Conservation (phyloP, 2,113 vertebrate species). For the Bujurquina vittata region DNA sequence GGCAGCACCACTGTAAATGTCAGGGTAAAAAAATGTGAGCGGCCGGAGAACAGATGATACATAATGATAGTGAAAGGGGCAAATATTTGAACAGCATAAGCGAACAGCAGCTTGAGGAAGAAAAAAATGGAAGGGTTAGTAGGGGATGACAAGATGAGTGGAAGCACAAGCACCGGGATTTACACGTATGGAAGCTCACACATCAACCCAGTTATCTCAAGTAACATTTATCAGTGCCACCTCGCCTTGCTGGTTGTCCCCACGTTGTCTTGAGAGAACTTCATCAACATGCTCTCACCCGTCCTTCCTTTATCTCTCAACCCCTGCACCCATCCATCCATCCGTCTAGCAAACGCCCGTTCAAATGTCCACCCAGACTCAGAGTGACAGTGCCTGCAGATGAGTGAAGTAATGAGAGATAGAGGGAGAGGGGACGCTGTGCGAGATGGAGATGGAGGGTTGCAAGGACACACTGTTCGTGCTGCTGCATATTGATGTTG, state of each 20-base stretch:
- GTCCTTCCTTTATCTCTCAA: constrained; percentile 12
- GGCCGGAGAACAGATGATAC: neutral
- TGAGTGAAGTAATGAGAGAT: constrained; percentile 35
- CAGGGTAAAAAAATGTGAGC: constrained; percentile 2
- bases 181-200: constrained; percentile 18
- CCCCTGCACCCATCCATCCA: constrained; percentile 9
- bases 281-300: constrained; percentile 29
- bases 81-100: constrained; percentile 26
- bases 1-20: constrained; percentile 3
- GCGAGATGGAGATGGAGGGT: constrained; percentile 27
- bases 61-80: neutral
- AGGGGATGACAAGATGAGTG: constrained; percentile 25
- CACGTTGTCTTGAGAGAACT: constrained; percentile 39
- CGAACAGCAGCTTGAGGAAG: neutral
- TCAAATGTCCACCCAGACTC: constrained; percentile 33
- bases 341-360: constrained; percentile 20
- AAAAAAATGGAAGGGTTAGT: neutral
- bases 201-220: constrained; percentile 34
- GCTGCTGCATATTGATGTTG: constrained; percentile 35
- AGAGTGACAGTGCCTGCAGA: constrained; percentile 23
- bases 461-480: constrained; percentile 37
- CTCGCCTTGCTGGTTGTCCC: constrained; percentile 34
- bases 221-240: constrained; percentile 59
- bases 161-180: constrained; percentile 24
- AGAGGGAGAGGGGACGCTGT: constrained; percentile 1